Evolutionary conservation across 2,113 vertebrate genomes (phyloP).

Genomic region (Morone chrysops): DNA sequence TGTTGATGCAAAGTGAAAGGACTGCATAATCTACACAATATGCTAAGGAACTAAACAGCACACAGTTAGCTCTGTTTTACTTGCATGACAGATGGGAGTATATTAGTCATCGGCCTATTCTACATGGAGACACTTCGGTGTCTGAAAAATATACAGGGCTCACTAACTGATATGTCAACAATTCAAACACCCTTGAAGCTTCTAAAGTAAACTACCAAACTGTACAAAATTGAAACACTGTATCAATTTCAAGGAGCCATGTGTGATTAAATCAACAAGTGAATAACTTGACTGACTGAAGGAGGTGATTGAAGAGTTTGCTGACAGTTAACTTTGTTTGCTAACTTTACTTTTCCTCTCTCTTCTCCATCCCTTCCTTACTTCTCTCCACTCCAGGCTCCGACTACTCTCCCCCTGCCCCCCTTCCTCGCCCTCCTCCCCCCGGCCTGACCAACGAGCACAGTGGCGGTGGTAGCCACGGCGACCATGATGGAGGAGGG

Average conservation of each 20-base stretch:
- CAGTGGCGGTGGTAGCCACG: constrained; percentile 71
- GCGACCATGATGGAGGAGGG: constrained; percentile 74
- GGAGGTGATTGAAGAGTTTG: background rate
- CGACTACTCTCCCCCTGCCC: constrained; percentile 95
- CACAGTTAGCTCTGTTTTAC: constrained; percentile 41
- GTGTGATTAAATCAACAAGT: constrained; percentile 17
- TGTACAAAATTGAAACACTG: constrained; percentile 23
- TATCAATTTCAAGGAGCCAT: background rate
- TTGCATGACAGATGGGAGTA: constrained; percentile 39
- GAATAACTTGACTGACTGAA: background rate
- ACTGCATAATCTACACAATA: constrained; percentile 35
- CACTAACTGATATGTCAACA: constrained; percentile 39
- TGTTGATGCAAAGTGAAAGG: constrained; percentile 40
- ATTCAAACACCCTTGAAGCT: constrained; percentile 23
- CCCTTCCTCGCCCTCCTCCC: constrained; percentile 83
- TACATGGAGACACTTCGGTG: constrained; percentile 20
- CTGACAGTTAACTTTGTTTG: constrained; percentile 11
- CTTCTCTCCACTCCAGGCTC: constrained; percentile 86
- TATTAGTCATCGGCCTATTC: constrained; percentile 32
- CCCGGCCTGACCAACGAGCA: constrained; percentile 91
- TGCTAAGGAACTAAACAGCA: constrained; percentile 32
- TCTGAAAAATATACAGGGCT: constrained; percentile 28
- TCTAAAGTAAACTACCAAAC: constrained; percentile 36
- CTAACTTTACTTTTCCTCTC: constrained; percentile 32
- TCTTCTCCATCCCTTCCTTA: background rate